phyloP scores from a whole-genome alignment of 2,797 vertebrate genomes.

The Ctenopoma kingsleyae region DNA sequence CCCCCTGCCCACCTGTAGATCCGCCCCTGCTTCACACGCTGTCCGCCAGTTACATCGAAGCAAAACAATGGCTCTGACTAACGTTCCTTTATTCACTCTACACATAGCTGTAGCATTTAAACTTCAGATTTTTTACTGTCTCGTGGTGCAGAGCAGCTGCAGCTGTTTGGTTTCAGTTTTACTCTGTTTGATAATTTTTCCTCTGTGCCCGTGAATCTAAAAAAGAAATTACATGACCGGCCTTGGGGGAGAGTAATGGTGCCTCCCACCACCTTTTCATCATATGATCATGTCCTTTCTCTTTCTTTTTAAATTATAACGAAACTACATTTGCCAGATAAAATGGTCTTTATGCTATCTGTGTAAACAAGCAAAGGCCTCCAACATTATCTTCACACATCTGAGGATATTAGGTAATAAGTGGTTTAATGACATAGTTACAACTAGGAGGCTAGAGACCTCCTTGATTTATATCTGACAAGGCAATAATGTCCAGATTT shows the following conservation, averaged over 20 bases:
- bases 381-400: background rate
- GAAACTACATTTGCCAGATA: constrained; percentile 29
- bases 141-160: constrained; percentile 21
- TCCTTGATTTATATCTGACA: constrained; percentile 6
- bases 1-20: no score
- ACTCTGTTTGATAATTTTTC: constrained; percentile 52
- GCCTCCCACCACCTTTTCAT: constrained; percentile 49
- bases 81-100: constrained; percentile 38
- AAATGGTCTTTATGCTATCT: constrained; percentile 19
- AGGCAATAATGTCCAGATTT: constrained; percentile 13
- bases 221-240: constrained; percentile 58
- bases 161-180: constrained; percentile 42
- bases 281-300: constrained; percentile 44
- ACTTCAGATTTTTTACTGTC: constrained; percentile 31
- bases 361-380: constrained; percentile 22
- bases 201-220: constrained; percentile 59
- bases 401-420: background rate
- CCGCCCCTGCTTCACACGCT: no score
- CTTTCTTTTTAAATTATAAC: constrained; percentile 49
- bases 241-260: constrained; percentile 38
- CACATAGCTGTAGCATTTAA: constrained; percentile 36
- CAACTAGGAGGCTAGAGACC: constrained; percentile 1
- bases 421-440: constrained; percentile 1
- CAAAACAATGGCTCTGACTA: constrained; percentile 31
- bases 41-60: constrained; percentile 23